Evolutionary conservation across 1,140 invertebrate species (phyloP).

Genomic region (Drosophila guanche): DNA sequence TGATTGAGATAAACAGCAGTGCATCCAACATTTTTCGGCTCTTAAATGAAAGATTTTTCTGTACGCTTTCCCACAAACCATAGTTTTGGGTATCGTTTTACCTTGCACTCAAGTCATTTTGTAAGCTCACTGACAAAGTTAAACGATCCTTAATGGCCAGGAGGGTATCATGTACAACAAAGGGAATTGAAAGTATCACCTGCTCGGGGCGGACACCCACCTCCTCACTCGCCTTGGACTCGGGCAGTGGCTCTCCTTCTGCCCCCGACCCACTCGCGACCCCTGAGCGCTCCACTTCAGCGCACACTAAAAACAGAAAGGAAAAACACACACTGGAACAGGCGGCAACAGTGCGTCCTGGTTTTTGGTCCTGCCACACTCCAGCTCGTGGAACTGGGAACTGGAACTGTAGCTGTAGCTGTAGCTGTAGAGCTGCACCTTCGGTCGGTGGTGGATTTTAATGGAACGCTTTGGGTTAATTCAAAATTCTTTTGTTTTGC

Average conservation of each 20-base stretch:
- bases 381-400: conserved; percentile 18
- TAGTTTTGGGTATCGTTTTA: neutral
- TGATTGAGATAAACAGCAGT: too few species aligned
- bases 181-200: conserved; percentile 69
- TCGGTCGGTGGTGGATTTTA: conserved; percentile 66
- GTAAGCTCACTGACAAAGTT: conserved; percentile 34
- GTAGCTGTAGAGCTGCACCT: conserved; percentile 6
- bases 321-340: conserved; percentile 15
- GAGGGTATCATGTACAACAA: conserved; percentile 19
- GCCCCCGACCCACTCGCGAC: conserved; percentile 6
- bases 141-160: conserved; percentile 28
- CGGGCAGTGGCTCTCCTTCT: conserved; percentile 4
- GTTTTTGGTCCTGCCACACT: conserved; percentile 37
- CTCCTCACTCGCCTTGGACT: conserved; percentile 7
- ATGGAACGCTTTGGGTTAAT: conserved; percentile 75
- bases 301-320: conserved; percentile 52
- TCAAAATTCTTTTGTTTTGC: conserved; percentile 75
- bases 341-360: conserved; percentile 50
- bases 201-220: conserved; percentile 37
- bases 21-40: too few species aligned
- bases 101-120: conserved; percentile 1
- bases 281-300: conserved; percentile 69
- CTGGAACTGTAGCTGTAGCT: conserved; percentile 12
- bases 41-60: too few species aligned
- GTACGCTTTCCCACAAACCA: too few species aligned